Percentiles rank a stretch among this genome's conserved stretches.
Evolutionary conservation across 1,140 invertebrate genomes (phyloP).

Genomic region (Panagrolaimus sp.): DNA sequence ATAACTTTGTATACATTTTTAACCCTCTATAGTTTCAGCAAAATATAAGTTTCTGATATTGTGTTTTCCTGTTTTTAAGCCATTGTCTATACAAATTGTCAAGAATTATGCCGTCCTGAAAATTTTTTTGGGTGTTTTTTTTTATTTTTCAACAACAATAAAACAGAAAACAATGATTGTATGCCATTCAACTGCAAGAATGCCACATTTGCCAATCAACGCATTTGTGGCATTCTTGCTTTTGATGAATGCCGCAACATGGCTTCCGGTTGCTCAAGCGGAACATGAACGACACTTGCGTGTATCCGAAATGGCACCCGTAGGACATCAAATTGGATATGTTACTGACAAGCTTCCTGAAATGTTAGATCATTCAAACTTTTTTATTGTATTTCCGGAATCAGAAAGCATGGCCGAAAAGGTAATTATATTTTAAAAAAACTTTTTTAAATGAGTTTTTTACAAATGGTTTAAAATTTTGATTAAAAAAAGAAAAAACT

Average conservation of each 20-base stretch:
- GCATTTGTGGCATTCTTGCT: background rate
- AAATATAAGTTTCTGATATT: background rate
- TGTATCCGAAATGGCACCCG: slow-evolving; percentile 33
- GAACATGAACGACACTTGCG: slow-evolving; percentile 32
- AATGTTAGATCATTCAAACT: slow-evolving; percentile 27
- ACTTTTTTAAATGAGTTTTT: too few species aligned
- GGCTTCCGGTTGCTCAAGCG: slow-evolving; percentile 11
- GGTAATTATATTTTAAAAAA: slow-evolving; percentile 18
- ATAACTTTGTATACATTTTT: background rate
- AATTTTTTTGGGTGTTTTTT: background rate
- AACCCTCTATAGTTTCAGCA: background rate
- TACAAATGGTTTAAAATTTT: too few species aligned
- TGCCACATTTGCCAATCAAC: slow-evolving; percentile 5
- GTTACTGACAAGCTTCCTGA: slow-evolving; percentile 18
- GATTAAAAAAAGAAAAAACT: background rate
- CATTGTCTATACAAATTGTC: too few species aligned
- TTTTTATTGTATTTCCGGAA: slow-evolving; percentile 42
- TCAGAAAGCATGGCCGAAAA: slow-evolving; percentile 35
- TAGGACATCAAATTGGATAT: slow-evolving; percentile 32
- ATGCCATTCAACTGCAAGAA: background rate
- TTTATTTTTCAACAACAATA: background rate
- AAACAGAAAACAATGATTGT: slow-evolving; percentile 6
- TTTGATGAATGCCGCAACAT: too few species aligned
- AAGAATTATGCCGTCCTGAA: too few species aligned
- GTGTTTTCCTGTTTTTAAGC: background rate